Base-by-base conservation (phyloP, 1,140 invertebrate species). In the Muscidifurax raptorellus region DNA sequence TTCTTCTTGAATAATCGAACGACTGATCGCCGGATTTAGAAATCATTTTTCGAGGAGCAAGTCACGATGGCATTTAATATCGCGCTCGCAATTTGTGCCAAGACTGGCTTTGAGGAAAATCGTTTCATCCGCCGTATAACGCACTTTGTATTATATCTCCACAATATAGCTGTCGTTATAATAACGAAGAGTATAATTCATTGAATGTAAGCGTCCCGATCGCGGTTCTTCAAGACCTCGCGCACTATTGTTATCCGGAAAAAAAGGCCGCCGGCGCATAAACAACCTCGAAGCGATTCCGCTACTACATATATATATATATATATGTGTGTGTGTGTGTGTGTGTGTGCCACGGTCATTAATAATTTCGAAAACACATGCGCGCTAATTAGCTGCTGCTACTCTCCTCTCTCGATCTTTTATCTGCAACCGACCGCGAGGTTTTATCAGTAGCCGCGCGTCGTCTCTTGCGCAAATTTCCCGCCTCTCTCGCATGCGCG, bases 381-480 rank as follows among this genome's bases (percentile, higher is more conserved):
- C n/a, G 13, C 47, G 59, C 59, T 67, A 82, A 82, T 82, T 76
- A 82, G 81, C 66, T 27, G 47, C 15, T n/a, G n/a, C n/a, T n/a
- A n/a, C n/a, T n/a, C n/a, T n/a, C 15, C 25, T 36, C 32, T 2
- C 72, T 74, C 44, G 27, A 64, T 75, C 71, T 82, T 74, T 82
- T 82, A 82, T 82, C 80, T 74, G 40, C 79, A 22, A 10, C 78
- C 32, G 44, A 27, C 25, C 80, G 80, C 80, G 71, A 66, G 67
- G 66, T 44, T 75, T 82, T 82, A 82, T 82, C 80, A 82, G 80
- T 52, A 13, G 22, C 12, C 18, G 71, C 71, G 25, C 40, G 28
- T 78, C 32, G 77, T 83, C 79, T 44, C 80, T 86, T 77, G 85
- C 86, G 85, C 82, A 86, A 67, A 72, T 87, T 86, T 80, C 76